Percentiles rank a stretch among this genome's conserved stretches.
Evolutionary conservation across 2,797 vertebrate species (phyloP).

Genomic region (Loriculus beryllinus): DNA sequence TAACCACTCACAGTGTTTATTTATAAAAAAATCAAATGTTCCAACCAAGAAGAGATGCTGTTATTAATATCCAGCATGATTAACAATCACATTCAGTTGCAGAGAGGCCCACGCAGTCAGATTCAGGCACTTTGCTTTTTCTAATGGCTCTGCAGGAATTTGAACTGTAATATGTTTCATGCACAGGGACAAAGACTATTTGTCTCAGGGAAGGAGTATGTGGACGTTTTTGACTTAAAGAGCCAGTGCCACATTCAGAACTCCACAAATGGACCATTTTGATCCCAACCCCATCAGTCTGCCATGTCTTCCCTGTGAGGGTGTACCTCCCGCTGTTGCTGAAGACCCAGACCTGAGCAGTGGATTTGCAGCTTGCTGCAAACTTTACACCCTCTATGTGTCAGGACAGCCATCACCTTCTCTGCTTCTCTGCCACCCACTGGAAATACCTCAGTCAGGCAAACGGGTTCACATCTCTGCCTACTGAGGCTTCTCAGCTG

Average conservation of each 20-base stretch:
- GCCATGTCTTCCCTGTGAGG: neutral
- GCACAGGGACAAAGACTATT: constrained; percentile 56
- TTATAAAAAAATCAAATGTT: constrained; percentile 55
- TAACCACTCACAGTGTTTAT: constrained; percentile 32
- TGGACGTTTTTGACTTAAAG: constrained; percentile 55
- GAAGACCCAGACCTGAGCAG: neutral
- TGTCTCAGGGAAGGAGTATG: constrained; percentile 41
- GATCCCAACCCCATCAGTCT: neutral
- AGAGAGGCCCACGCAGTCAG: constrained; percentile 46
- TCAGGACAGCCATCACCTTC: neutral
- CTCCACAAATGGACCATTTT: neutral
- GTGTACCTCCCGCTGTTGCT: neutral
- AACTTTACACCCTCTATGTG: neutral
- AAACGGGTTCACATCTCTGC: neutral
- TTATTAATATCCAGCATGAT: constrained; percentile 49
- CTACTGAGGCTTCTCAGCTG: neutral
- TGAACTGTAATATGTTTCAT: constrained; percentile 35
- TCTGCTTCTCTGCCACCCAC: neutral
- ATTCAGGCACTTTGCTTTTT: constrained; percentile 44
- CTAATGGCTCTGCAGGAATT: constrained; percentile 59
- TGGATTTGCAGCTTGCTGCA: neutral
- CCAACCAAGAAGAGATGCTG: constrained; percentile 15
- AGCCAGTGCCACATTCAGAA: neutral
- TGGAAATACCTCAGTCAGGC: neutral
- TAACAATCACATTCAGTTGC: constrained; percentile 23